These are phyloP conservation scores for Morinoia aosen DNA, from an alignment of 2,888 invertebrate species.

Conservation along the genomic window DNA sequence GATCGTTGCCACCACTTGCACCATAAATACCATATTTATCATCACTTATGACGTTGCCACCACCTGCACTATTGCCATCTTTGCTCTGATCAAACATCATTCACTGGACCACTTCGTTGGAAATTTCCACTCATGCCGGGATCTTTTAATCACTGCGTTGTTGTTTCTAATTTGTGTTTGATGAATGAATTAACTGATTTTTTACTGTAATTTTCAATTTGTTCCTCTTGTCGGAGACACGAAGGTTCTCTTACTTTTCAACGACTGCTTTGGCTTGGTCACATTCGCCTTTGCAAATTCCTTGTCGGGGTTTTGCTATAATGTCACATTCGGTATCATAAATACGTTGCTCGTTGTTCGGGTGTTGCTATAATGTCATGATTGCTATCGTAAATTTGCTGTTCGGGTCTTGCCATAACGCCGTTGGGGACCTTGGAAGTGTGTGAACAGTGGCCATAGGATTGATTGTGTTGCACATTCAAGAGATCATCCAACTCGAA, in stretches of 20 bases:
- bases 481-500: slow-evolving; percentile 75
- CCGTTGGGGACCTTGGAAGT: neutral
- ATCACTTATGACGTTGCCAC: too few relatives aligned
- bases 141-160: neutral
- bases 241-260: neutral
- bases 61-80: neutral
- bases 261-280: neutral
- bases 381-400: neutral
- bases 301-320: neutral
- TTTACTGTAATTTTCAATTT: neutral
- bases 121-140: neutral
- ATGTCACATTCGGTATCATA: too few relatives aligned
- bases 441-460: slow-evolving; percentile 93
- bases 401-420: neutral
- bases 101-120: neutral
- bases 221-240: neutral
- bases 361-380: too few relatives aligned
- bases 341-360: too few relatives aligned
- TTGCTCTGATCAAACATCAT: neutral
- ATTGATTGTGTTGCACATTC: slow-evolving; percentile 96
- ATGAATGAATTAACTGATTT: neutral
- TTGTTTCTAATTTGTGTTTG: neutral
- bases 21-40: too few relatives aligned
- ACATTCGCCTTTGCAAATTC: neutral
- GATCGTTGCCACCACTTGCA: too few relatives aligned